Evolutionary conservation across 2,113 vertebrate species (phyloP).

Genomic region (Lichenostomus cassidix): DNA sequence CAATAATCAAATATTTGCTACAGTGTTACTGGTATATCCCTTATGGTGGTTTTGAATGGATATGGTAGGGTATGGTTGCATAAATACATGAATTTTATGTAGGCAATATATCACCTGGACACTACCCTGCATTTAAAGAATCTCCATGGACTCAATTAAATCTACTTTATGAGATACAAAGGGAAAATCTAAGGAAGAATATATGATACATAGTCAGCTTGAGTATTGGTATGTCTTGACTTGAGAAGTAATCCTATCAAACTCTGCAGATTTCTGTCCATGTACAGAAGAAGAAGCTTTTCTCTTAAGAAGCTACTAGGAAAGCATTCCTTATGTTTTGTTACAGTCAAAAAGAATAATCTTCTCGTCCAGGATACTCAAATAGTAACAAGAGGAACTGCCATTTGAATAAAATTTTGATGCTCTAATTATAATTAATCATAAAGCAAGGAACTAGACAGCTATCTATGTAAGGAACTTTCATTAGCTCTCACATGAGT

Average conservation of each 20-base stretch:
- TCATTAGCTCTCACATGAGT: not conserved
- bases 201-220: not conserved
- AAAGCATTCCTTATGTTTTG: not conserved
- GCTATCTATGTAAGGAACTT: not conserved
- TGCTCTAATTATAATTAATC: not conserved
- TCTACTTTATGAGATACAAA: not conserved
- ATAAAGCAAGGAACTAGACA: not conserved
- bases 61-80: not conserved
- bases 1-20: not conserved
- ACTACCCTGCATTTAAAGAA: not conserved
- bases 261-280: not conserved
- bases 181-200: not conserved
- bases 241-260: not conserved
- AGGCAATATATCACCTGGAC: not conserved
- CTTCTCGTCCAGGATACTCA: not conserved
- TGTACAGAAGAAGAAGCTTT: no score
- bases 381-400: not conserved
- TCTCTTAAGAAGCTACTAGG: not conserved
- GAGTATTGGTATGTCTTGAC: not conserved
- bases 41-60: not conserved
- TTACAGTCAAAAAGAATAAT: not conserved
- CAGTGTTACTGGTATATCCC: not conserved
- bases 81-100: not conserved
- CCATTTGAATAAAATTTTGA: not conserved
- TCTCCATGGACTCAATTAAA: not conserved